These are phyloP conservation scores for Pteronura brasiliensis DNA, from an alignment of 2,113 vertebrate species.

Conservation along the genomic window DNA sequence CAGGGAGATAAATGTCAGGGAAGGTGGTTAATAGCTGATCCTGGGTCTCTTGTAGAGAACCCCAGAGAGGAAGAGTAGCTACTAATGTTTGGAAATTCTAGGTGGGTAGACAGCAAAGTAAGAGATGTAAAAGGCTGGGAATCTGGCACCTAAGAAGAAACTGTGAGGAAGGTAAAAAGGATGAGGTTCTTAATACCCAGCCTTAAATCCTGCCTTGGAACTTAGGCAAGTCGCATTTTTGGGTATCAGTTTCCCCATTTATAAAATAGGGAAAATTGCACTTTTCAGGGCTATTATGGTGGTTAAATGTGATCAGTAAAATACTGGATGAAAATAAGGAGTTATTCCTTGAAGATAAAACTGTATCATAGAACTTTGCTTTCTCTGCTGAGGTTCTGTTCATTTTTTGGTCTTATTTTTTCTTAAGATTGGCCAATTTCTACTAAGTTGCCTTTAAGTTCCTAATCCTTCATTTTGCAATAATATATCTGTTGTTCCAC, in stretches of 20 bases:
- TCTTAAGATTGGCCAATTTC: not conserved
- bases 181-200: not conserved
- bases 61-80: not conserved
- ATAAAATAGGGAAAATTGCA: not conserved
- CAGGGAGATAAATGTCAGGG: not conserved
- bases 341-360: not conserved
- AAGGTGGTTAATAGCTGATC: not conserved
- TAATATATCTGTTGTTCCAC: not conserved
- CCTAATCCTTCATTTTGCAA: not conserved
- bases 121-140: too few species aligned
- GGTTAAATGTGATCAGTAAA: not conserved
- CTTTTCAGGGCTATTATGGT: not conserved
- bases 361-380: not conserved
- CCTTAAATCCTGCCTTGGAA: not conserved
- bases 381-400: not conserved
- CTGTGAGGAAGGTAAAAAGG: not conserved
- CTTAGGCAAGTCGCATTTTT: not conserved
- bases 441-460: not conserved
- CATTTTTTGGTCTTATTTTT: not conserved
- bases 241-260: not conserved
- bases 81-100: not conserved
- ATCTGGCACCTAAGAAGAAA: not conserved
- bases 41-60: not conserved
- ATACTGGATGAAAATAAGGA: not conserved
- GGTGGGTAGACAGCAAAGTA: not conserved